Evolutionary conservation across 2,797 vertebrate genomes (phyloP), one percentile per base, ranked within the genome.

Genomic region (Chaetodon trifasciatus): DNA sequence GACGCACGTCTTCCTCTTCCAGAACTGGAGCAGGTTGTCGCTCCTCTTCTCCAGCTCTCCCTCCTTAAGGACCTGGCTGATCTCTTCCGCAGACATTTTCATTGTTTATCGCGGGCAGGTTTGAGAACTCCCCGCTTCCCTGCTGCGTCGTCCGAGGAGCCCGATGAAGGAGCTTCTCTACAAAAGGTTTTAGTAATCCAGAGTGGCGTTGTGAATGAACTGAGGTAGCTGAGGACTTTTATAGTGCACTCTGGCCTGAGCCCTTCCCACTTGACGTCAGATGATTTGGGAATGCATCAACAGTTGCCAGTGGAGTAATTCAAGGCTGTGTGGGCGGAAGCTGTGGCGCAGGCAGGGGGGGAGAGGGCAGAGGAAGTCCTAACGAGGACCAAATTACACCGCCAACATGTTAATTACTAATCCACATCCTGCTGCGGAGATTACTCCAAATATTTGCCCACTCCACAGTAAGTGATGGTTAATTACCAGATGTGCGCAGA

Each of bases 31-130:
- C 39, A 99, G 95, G 93, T 96, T 98, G 93, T 97, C 97, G 91
- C 98, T 99, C 79, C 98, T 96, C 94, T 99, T 99, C 94, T 99
- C 98, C 95, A 99, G 95, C 93, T 98, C 97, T 82, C 98, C 98
- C 90, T 98, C 97, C 79, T 98, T 97, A 74, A 99, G 94, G 83
- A 97, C 93, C 82, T 96, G 95, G 83, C 86, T 78, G 62, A 93
- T 88, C 78, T 96, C 95, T 13, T 86, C 88, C 61, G 94, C 92
- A 10, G 96, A 93, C 93, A 96, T 94, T 95, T 86, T 94, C 95
- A 96, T 96, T 16, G 47, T 93, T 82, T 85, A 8, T 1, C 23
- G 35, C 47, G 50, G 67, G 37, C n/a, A 37, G 74, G 40, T 73
- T 17, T 24, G 35, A 46, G 47, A 44, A 23, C 13, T 28, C 72